Conservation (phyloP, 2,113 vertebrate genomes). For the Trochalopteron elliotii region DNA sequence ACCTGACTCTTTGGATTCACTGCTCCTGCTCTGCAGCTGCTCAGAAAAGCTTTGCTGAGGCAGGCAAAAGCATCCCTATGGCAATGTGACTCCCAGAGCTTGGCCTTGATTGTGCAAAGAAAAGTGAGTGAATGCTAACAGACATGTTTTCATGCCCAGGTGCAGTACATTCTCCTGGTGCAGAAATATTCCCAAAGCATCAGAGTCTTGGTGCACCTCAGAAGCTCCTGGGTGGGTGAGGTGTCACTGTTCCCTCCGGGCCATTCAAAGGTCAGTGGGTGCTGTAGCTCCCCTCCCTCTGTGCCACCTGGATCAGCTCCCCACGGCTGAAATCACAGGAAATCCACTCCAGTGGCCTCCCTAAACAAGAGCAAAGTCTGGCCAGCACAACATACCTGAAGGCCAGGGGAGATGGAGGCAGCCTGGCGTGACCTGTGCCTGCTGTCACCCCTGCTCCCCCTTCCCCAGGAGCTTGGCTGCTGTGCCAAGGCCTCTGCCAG, state of each 20-base stretch:
- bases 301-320: not conserved
- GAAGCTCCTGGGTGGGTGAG: not conserved
- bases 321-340: not conserved
- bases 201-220: not conserved
- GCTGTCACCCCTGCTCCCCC: not conserved
- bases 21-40: not conserved
- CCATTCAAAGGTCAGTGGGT: not conserved
- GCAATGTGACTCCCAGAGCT: not conserved
- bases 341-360: not conserved
- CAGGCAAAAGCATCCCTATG: not conserved
- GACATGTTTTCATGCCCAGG: not conserved
- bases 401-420: not conserved
- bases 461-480: not conserved
- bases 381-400: rapidly evolving
- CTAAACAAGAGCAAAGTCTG: not conserved
- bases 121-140: not conserved
- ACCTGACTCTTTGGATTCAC: not conserved
- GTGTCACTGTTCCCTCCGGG: rapidly evolving
- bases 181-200: not conserved
- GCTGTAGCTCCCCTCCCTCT: not conserved
- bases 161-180: not conserved
- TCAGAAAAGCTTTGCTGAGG: not conserved
- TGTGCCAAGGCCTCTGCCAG: not conserved
- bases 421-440: not conserved
- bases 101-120: not conserved